These are phyloP conservation scores for Aleiodes testaceus DNA, from an alignment of 2,888 invertebrate species.

Conservation along the genomic window DNA sequence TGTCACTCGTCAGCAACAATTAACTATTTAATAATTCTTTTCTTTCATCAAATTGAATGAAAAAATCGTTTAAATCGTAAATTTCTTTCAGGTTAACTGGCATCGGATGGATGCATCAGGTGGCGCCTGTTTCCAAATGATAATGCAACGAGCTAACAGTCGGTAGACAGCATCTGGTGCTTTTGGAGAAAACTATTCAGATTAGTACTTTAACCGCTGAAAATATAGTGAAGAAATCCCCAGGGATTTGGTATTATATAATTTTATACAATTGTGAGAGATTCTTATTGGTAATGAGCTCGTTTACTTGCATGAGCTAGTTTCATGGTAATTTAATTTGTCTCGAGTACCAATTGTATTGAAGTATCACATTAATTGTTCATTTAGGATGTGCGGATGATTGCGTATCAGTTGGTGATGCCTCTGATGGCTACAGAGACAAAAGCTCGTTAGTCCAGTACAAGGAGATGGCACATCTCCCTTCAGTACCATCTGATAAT, in stretches of 20 bases:
- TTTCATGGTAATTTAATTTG: too few relatives aligned
- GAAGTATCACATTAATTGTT: too few relatives aligned
- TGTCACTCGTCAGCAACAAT: not conserved
- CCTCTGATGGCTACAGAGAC: not conserved
- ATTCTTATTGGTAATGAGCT: not conserved
- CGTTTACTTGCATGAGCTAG: too few relatives aligned
- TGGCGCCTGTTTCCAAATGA: constrained; percentile 23
- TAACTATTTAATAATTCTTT: too few relatives aligned
- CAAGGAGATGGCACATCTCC: constrained; percentile 3
- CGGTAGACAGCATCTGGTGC: constrained; percentile 26
- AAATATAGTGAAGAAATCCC: constrained; percentile 10
- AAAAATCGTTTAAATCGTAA: constrained; percentile 9
- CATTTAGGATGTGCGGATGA: not conserved
- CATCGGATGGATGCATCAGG: constrained; percentile 8
- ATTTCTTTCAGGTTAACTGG: not conserved
- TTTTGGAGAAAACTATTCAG: constrained; percentile 8
- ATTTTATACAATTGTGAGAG: not conserved
- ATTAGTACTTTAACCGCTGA: constrained; percentile 9
- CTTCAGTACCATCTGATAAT: not conserved
- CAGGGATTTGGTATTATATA: constrained; percentile 16
- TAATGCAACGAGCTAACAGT: constrained; percentile 26
- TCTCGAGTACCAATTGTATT: too few relatives aligned
- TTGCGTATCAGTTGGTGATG: not conserved
- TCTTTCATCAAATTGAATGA: not conserved
- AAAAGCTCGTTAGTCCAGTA: constrained; percentile 23